A percentile compares a stretch with the other conserved stretches of the same genome.
Conservation (phyloP, 2,797 vertebrate species). For the Xiphorhynchus erythropygius region DNA sequence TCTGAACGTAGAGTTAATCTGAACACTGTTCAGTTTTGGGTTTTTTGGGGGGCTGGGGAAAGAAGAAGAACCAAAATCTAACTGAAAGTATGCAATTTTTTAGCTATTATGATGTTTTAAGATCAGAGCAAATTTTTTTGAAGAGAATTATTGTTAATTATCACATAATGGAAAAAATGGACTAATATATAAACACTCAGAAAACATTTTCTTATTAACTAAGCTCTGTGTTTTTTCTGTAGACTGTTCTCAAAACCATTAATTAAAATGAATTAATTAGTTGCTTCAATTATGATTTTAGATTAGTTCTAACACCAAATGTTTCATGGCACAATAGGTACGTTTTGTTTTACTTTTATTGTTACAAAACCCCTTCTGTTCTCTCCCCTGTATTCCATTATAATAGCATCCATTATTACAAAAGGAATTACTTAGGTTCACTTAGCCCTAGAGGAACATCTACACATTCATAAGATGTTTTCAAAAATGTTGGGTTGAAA, state of each 20-base stretch:
- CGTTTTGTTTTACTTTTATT: background rate
- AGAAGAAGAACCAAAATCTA: background rate
- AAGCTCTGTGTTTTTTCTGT: background rate
- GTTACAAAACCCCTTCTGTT: background rate
- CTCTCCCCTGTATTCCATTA: background rate
- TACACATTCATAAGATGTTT: background rate
- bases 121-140: background rate
- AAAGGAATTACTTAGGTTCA: background rate
- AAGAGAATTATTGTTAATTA: background rate
- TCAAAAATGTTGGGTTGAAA: background rate
- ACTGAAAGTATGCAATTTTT: background rate
- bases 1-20: background rate
- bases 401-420: background rate
- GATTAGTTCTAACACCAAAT: background rate
- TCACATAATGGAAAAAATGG: background rate
- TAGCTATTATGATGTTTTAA: background rate
- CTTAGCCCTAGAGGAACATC: background rate
- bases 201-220: background rate
- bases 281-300: constrained; percentile 3
- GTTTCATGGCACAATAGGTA: background rate
- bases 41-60: too few species aligned
- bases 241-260: background rate
- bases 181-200: background rate
- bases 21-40: background rate
- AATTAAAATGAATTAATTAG: constrained; percentile 13